A percentile compares a stretch with the other conserved stretches of the same genome.
Evolutionary conservation across 2,797 vertebrate species (phyloP).

Genomic region (Cirrhinus mrigala): DNA sequence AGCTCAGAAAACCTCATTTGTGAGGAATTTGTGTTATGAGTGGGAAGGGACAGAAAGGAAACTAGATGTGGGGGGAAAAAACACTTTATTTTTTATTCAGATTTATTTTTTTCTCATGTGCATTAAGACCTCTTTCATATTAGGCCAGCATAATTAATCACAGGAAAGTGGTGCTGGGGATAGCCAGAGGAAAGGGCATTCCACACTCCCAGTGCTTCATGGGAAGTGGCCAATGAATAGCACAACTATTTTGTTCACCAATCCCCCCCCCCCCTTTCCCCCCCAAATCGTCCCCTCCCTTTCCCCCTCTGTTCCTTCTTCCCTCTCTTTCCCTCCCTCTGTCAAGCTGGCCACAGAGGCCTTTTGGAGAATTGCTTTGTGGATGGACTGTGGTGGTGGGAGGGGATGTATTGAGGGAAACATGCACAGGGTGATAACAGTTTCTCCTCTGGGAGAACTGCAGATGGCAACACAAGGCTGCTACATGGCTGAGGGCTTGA

Average conservation of each 20-base stretch:
- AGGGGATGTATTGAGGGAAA: conserved; percentile 78
- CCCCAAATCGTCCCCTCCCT: conserved; percentile 66
- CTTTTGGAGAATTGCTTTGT: conserved; percentile 76
- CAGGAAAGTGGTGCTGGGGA: conserved; percentile 70
- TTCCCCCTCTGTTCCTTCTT: conserved; percentile 41
- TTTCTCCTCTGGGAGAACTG: conserved; percentile 81
- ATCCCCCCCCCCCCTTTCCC: conserved; percentile 62
- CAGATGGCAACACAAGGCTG: conserved; percentile 75
- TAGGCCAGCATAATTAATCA: conserved; percentile 74
- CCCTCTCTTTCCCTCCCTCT: conserved; percentile 52
- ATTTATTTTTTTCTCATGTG: conserved; percentile 57
- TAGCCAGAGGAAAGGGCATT: conserved; percentile 80
- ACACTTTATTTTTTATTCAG: conserved; percentile 23
- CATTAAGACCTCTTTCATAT: conserved; percentile 61
- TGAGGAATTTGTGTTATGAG: neutral
- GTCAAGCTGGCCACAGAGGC: conserved; percentile 73
- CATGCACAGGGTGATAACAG: conserved; percentile 78
- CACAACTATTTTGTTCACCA: conserved; percentile 76
- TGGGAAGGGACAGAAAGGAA: conserved; percentile 24
- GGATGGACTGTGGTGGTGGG: conserved; percentile 47
- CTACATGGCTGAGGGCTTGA: conserved; percentile 63
- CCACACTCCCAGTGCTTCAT: conserved; percentile 81
- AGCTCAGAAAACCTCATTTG: neutral
- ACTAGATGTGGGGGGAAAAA: conserved; percentile 15
- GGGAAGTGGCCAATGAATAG: conserved; percentile 79